A percentile compares a stretch with the other conserved stretches of the same genome.
Conservation (phyloP, 2,888 invertebrate species). For the Teinopalpus imperialis region DNA sequence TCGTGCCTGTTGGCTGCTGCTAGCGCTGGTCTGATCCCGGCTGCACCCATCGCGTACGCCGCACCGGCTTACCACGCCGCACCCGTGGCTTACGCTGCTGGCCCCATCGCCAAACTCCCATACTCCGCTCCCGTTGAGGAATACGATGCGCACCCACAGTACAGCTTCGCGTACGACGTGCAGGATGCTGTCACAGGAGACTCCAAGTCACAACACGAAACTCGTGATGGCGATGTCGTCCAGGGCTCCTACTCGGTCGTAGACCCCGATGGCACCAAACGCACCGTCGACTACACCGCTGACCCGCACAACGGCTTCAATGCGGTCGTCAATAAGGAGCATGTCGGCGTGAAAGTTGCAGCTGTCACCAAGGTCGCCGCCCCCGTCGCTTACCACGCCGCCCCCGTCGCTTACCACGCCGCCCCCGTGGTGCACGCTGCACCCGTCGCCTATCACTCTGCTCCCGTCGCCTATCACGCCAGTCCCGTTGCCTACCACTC, state of each 20-base stretch:
- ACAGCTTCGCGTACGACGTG: constrained; percentile 73
- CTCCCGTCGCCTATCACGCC: too few relatives aligned
- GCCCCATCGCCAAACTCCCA: constrained; percentile 29
- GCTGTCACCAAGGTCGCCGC: constrained; percentile 37
- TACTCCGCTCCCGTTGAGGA: constrained; percentile 38
- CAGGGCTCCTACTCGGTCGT: constrained; percentile 74
- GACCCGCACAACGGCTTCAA: too few relatives aligned
- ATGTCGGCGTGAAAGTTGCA: constrained; percentile 25
- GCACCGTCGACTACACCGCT: constrained; percentile 67
- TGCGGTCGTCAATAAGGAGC: constrained; percentile 41
- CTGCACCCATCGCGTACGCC: constrained; percentile 39
- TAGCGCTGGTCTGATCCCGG: constrained; percentile 50
- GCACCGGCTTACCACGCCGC: constrained; percentile 46
- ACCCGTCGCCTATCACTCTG: constrained; percentile 12
- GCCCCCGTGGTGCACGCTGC: constrained; percentile 51
- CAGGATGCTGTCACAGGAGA: constrained; percentile 75
- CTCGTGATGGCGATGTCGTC: constrained; percentile 73
- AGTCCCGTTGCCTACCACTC: constrained; percentile 33
- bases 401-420: constrained; percentile 42
- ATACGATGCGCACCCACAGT: constrained; percentile 52
- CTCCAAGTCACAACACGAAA: constrained; percentile 71
- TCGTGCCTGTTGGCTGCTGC: constrained; percentile 50
- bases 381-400: constrained; percentile 33
- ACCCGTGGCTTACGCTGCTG: constrained; percentile 35
- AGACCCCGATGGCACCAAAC: constrained; percentile 73